Base-by-base conservation (phyloP, 2,113 vertebrate genomes). In the Xiphophorus couchianus region DNA sequence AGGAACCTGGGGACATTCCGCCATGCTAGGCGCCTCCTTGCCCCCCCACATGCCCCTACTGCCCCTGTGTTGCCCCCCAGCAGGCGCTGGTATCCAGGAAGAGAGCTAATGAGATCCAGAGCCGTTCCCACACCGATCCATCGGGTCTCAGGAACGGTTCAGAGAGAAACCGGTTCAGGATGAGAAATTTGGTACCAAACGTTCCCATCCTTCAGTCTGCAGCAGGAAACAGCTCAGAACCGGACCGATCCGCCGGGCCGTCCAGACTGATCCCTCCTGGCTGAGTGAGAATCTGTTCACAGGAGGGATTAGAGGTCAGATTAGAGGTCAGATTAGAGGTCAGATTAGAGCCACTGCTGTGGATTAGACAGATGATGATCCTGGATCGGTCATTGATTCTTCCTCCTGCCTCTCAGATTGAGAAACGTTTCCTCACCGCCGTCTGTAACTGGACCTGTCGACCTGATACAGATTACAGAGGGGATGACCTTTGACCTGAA, bases 261-360 rank as follows among this genome's bases (percentile, higher is more conserved):
- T 9, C 39, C 60, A 91, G 94, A 92, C 95, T 97, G 96, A 99
- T 98, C 96, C 95, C 90, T 84, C 90, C 61, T 89, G 90, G 82
- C 89, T 95, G 94, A 96, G 96, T 28, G 28, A 28, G 28, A 28
- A 28, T 28, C 28, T 28, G 28, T 28, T 28, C 28, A 28, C 28
- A 93, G 95, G 94, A 93, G 86, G 90, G 95, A 95, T 96, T 96
- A 94, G 95, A 91, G 69, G 91, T 88, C 93, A 95, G 96, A 96
- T 98, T 96, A 98, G n/a, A n/a, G n/a, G n/a, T n/a, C n/a, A n/a
- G n/a, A n/a, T n/a, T n/a, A 28, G 94, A 88, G 90, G 91, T 88
- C 93, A 95, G 96, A 96, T 98, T 96, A 98, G 94, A 88, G 90
- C 86, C 91, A 93, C 95, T 90, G 95, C 91, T 91, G 94, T 91